These are phyloP conservation scores for Ceratosolen fusciceps DNA, from an alignment of 1,140 invertebrate species.

Conservation along the genomic window DNA sequence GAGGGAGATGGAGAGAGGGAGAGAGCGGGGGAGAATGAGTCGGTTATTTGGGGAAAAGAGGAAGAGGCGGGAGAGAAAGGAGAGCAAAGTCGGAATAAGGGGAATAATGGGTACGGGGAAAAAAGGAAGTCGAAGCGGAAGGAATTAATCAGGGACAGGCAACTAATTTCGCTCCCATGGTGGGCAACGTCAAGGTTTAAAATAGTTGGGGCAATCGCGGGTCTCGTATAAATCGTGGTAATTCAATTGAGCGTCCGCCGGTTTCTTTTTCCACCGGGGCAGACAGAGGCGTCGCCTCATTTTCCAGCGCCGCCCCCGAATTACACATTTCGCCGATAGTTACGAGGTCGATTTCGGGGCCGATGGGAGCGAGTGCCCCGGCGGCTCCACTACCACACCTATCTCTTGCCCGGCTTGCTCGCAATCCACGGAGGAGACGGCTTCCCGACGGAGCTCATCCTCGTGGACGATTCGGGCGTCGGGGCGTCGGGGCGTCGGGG, in stretches of 20 bases:
- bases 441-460: neutral
- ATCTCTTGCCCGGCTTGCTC: too few relatives aligned
- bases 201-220: neutral
- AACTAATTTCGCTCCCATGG: neutral
- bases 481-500: too few relatives aligned
- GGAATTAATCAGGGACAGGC: neutral
- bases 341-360: slow-evolving; percentile 30
- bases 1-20: too few relatives aligned
- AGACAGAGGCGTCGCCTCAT: slow-evolving; percentile 43
- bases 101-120: too few relatives aligned
- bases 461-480: neutral
- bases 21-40: too few relatives aligned
- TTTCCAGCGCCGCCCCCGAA: slow-evolving; percentile 31
- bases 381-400: neutral
- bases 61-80: too few relatives aligned
- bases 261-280: slow-evolving; percentile 13
- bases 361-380: too few relatives aligned
- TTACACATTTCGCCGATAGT: slow-evolving; percentile 36
- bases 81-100: too few relatives aligned
- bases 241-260: slow-evolving; percentile 33
- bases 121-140: neutral
- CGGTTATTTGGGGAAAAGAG: too few relatives aligned
- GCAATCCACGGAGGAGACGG: too few relatives aligned
- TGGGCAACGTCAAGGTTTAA: neutral
- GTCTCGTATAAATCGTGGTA: slow-evolving; percentile 25